These are phyloP conservation scores for Drosophila ogumai DNA, from an alignment of 1,140 invertebrate genomes.

Conservation along the genomic window DNA sequence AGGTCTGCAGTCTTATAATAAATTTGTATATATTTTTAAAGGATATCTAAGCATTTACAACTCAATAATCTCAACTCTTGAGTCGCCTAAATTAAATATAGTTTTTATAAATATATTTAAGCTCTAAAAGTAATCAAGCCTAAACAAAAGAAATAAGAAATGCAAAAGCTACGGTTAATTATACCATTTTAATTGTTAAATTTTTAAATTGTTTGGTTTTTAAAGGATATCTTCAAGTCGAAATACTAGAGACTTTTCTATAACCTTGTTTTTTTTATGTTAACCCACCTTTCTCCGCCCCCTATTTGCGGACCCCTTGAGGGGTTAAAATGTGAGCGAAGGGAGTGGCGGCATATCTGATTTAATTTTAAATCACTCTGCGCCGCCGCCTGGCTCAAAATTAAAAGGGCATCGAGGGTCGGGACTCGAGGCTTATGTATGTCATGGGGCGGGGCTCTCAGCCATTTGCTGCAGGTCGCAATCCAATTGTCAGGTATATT, in stretches of 20 bases:
- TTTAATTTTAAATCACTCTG: slow-evolving; percentile 77
- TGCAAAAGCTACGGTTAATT: too few species aligned
- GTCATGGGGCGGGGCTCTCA: slow-evolving; percentile 20
- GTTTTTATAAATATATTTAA: too few species aligned
- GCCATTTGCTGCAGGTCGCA: slow-evolving; percentile 60
- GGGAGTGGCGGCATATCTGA: slow-evolving; percentile 37
- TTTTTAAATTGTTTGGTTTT: too few species aligned
- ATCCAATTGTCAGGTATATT: slow-evolving; percentile 80
- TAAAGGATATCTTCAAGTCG: background rate
- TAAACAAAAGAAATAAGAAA: too few species aligned
- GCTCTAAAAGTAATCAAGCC: too few species aligned
- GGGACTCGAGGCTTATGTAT: background rate
- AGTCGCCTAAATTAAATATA: too few species aligned
- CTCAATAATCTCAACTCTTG: too few species aligned
- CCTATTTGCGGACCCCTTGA: background rate
- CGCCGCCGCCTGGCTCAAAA: slow-evolving; percentile 69
- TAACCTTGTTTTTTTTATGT: background rate
- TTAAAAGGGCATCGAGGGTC: slow-evolving; percentile 30
- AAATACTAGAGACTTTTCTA: background rate
- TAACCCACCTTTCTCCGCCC: background rate
- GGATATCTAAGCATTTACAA: too few species aligned
- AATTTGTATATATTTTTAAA: too few species aligned
- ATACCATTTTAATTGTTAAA: too few species aligned
- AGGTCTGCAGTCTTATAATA: too few species aligned
- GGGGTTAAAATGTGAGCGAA: background rate